Conservation (phyloP, 2,888 invertebrate genomes). For the Auanema freiburgensis region DNA sequence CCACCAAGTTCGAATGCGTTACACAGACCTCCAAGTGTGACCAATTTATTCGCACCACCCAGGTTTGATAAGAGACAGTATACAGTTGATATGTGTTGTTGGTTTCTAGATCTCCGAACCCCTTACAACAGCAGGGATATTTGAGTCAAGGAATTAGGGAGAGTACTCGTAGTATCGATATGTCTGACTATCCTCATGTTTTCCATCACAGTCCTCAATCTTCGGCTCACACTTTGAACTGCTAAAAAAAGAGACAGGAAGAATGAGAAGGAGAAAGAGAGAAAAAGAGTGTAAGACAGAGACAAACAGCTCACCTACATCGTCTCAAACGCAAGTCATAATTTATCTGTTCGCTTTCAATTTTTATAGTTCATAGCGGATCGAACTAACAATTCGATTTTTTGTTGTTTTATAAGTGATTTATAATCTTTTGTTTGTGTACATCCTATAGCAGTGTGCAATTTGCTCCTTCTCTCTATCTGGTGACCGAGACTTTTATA, state of each 20-base stretch:
- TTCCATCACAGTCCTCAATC: slow-evolving; percentile 3
- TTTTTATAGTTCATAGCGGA: no score
- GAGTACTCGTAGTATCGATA: slow-evolving; percentile 33
- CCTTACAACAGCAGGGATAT: slow-evolving; percentile 30
- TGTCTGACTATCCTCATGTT: background rate
- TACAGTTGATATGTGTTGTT: background rate
- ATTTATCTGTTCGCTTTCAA: no score
- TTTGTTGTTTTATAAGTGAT: no score
- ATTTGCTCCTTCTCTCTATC: no score
- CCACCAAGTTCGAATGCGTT: slow-evolving; percentile 30
- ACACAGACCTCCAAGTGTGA: slow-evolving; percentile 33
- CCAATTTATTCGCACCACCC: slow-evolving; percentile 39
- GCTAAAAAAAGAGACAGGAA: background rate
- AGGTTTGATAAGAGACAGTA: slow-evolving; percentile 5
- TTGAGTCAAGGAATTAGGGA: slow-evolving; percentile 30
- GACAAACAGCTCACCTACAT: background rate
- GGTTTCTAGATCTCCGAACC: slow-evolving; percentile 18
- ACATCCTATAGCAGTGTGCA: no score
- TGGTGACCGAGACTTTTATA: no score
- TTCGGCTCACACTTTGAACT: background rate
- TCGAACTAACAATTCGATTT: no score
- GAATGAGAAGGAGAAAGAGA: background rate
- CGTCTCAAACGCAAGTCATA: no score
- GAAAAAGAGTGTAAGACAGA: background rate
- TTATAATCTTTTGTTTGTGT: no score